Evolutionary conservation across 2,797 vertebrate genomes (phyloP).

Genomic region (Enteromius treurensis): DNA sequence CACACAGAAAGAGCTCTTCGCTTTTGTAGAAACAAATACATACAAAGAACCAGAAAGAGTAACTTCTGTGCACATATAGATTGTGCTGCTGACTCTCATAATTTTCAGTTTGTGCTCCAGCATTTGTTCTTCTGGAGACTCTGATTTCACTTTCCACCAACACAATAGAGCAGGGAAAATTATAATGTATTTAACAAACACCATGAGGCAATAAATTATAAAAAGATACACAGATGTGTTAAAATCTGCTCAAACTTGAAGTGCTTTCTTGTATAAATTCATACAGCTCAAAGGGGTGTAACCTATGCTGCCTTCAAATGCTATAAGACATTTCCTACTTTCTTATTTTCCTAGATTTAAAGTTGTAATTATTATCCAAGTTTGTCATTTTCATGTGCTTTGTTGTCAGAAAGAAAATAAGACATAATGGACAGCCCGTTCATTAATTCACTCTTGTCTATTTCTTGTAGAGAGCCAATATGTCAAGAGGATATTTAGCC

Average conservation of each 20-base stretch:
- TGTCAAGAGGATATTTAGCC: neutral
- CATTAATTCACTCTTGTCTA: neutral
- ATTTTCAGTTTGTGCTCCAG: constrained; percentile 17
- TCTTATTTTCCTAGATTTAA: neutral
- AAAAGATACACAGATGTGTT: neutral
- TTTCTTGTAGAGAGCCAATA: neutral
- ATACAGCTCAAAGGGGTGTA: neutral
- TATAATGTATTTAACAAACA: neutral
- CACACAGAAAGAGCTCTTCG: neutral
- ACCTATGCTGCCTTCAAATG: neutral
- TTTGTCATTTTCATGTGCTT: neutral
- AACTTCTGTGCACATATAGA: neutral
- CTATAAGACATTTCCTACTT: neutral
- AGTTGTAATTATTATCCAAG: neutral
- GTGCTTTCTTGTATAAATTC: neutral
- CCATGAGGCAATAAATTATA: neutral
- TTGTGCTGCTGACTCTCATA: constrained; percentile 1
- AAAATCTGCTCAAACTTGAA: neutral
- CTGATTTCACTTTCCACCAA: constrained; percentile 5
- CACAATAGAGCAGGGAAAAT: neutral
- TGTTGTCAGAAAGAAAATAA: neutral
- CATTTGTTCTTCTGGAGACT: constrained; percentile 1
- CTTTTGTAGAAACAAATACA: neutral
- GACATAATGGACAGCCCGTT: neutral
- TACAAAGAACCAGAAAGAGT: constrained; percentile 13